Base-by-base conservation (phyloP, 2,888 invertebrate genomes). In the Chrysotoxum bicinctum region DNA sequence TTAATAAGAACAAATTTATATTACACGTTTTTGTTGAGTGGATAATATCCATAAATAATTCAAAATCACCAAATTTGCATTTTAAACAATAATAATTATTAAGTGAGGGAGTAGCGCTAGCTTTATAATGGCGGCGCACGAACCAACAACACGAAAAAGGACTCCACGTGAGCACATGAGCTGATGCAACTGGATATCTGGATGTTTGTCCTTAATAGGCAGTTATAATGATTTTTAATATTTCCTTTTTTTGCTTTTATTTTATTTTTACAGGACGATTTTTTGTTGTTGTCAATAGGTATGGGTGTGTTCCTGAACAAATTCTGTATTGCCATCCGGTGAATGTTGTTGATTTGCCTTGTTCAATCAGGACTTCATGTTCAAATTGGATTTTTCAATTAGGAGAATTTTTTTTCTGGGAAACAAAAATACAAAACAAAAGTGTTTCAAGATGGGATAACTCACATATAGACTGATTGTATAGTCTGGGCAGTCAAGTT, bases 311-410 rank as follows among this genome's bases (percentile, higher is more conserved):
- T 52, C 26, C 21, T 45, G 21, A 4, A 35, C 21, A 50, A 66
- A 50, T 66, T 66, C 21, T 50, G 48, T 62, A 72, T 30, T 68
- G 77, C 32, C 54, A 45, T 66, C 23, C 21, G 21, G 35, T 35
- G 23, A 56, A 62, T 23, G 48, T 32, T 64, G 54, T 83, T 69
- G 74, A 72, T 78, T 75, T 79, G 74, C 79, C 79, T 83, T 83
- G 83, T 75, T 74, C 70, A 79, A 74, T 70, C 83, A 74, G 58
- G 35, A 78, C 78, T 50, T 45, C 64, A 64, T 43, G 69, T 43
- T 78, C 58, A 78, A 83, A 83, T 83, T 74, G 79, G 62, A 79
- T 78, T 83, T n/a, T 83, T 83, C 83, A 83, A 83, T 83, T 83
- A 83, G 73, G 74, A 45, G 64, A 35, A 10, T 45, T 66, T 7